Evolutionary conservation across 2,113 vertebrate species (phyloP).

Genomic region (Ceyx margarethae): DNA sequence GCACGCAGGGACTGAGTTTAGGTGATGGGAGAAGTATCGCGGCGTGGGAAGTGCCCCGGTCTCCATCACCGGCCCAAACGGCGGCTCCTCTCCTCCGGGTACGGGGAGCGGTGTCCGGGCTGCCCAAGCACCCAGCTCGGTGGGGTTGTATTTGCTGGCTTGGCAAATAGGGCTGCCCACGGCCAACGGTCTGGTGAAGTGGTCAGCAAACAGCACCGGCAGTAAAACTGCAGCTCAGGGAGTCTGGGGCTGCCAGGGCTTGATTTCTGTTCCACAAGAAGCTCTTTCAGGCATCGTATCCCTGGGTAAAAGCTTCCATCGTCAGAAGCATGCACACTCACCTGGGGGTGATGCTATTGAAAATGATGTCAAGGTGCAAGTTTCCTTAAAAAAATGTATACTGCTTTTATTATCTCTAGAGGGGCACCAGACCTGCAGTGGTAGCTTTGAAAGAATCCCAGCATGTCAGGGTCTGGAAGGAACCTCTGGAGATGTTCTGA

Average conservation of each 20-base stretch:
- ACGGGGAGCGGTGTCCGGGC: rapidly evolving
- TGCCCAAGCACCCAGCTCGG: neutral
- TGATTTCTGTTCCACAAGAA: rapidly evolving
- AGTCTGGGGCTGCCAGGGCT: neutral
- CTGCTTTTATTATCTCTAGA: neutral
- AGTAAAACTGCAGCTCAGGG: neutral
- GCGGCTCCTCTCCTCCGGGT: neutral
- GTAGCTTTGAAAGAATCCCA: neutral
- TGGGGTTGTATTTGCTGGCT: too few relatives aligned
- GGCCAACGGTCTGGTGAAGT: neutral
- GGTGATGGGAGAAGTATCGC: neutral
- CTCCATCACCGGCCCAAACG: neutral
- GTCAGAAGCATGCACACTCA: rapidly evolving
- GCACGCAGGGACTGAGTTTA: too few relatives aligned
- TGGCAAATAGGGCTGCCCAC: too few relatives aligned
- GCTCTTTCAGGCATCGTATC: rapidly evolving
- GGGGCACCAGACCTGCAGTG: neutral
- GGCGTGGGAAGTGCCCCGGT: rapidly evolving
- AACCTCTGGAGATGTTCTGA: neutral
- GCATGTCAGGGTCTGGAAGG: neutral
- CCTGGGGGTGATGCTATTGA: rapidly evolving
- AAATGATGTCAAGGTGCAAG: rapidly evolving
- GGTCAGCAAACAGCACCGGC: neutral
- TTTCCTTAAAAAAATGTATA: neutral
- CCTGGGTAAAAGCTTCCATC: neutral